Evolutionary conservation across 1,140 invertebrate genomes (phyloP), one percentile per base, ranked within the genome.

Genomic region (Platorchestia sp.): DNA sequence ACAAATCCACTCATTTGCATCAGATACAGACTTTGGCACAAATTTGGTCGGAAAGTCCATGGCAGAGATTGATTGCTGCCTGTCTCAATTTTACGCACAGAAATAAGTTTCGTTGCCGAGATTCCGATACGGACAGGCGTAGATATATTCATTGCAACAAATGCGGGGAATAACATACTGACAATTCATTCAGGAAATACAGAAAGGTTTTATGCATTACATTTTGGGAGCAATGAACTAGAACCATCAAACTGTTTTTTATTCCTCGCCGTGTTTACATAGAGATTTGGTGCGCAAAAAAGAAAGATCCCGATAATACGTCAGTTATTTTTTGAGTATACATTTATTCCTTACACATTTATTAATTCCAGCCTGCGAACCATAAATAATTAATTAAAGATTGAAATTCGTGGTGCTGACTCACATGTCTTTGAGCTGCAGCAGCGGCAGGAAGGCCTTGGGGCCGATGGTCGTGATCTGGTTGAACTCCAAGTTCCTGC

Each of bases 401-500:
- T 75, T 36, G 1, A 75, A 75, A 75, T 3, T 36, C 36, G 7
- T 14, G 27, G 42, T 89, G n/a, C 87, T 41, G 43, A 98, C 98
- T 98, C 98, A 99, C 99, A 99, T 97, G 97, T 99, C 99, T 97
- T 99, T 98, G 10, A 99, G 97, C 96, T 98, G 97, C 75, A 97
- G 97, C 51, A 99, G 98, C 40, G 98, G 98, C 51, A 98, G 97
- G 97, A 99, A 99, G 1, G 99, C 98, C 95, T 99, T 98, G 51
- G 98, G 98, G 97, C 99, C 98, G 96, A 99, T 99, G 95, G 98
- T 97, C 89, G 98, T 97, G 96, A 99, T 99, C 95, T 98, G 97
- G 97, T 99, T 99, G 96, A 98, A 98, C 97, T 99, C 98, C 96
- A 99, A 97, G 97, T 99, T 98, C 96, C 99, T 99, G 97, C 89